Conservation (phyloP, 2,888 invertebrate species). For the Spodoptera exigua region DNA sequence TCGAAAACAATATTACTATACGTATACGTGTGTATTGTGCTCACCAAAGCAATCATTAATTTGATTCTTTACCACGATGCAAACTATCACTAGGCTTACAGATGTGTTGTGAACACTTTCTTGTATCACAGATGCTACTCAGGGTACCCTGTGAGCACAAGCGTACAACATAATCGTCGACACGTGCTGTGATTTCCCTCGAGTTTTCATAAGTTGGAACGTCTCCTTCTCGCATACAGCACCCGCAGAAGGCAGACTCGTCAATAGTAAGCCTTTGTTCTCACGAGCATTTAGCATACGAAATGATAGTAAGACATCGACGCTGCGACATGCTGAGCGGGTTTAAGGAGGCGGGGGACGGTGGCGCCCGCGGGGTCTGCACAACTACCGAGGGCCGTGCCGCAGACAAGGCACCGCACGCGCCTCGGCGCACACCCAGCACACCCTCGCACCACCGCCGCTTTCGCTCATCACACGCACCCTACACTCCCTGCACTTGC, state of each 20-base stretch:
- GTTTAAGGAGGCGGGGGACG: constrained; percentile 87
- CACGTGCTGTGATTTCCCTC: constrained; percentile 84
- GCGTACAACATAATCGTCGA: constrained; percentile 81
- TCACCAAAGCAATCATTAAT: constrained; percentile 80
- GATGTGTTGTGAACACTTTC: constrained; percentile 86
- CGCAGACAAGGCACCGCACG: constrained; percentile 69
- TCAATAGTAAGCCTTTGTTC: constrained; percentile 88
- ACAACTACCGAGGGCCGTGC: constrained; percentile 81
- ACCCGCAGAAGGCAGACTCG: constrained; percentile 93
- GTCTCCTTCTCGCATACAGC: constrained; percentile 96
- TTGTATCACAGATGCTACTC: constrained; percentile 87
- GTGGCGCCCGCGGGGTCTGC: constrained; percentile 77
- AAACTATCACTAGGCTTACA: constrained; percentile 86
- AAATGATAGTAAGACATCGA: constrained; percentile 86
- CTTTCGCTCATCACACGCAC: constrained; percentile 62
- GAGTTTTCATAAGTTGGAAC: constrained; percentile 88
- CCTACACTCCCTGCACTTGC: constrained; percentile 49
- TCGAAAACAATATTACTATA: constrained; percentile 43
- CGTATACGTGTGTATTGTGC: constrained; percentile 65
- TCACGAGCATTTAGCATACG: constrained; percentile 89
- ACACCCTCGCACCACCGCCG: constrained; percentile 75
- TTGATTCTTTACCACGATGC: constrained; percentile 80
- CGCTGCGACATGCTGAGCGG: constrained; percentile 81
- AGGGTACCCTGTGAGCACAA: constrained; percentile 85
- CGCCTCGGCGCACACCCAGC: constrained; percentile 73